Conservation (phyloP, 2,113 vertebrate genomes). For the Clarias macrocephalus region DNA sequence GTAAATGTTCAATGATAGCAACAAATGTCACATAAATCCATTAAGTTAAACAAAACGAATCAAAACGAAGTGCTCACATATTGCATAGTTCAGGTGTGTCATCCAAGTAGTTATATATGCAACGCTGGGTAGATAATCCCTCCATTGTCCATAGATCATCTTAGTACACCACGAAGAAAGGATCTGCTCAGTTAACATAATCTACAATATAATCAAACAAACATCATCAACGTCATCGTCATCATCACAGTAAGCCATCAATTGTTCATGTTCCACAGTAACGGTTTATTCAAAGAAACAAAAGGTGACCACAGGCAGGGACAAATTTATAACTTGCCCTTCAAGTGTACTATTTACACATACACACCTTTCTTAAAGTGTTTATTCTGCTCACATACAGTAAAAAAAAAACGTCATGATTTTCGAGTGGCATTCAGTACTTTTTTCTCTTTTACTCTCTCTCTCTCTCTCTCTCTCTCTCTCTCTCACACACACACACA, state of each 20-base stretch:
- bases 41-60: neutral
- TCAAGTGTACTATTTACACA: too few relatives aligned
- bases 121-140: fast-evolving
- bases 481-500: neutral
- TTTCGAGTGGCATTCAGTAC: too few relatives aligned
- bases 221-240: neutral
- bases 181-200: neutral
- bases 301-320: too few relatives aligned
- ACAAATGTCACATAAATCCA: neutral
- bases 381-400: too few relatives aligned
- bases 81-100: neutral
- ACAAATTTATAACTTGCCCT: too few relatives aligned
- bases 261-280: too few relatives aligned
- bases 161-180: neutral
- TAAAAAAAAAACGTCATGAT: too few relatives aligned
- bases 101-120: neutral
- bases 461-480: neutral
- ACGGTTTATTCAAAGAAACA: too few relatives aligned
- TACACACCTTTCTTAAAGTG: too few relatives aligned
- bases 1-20: neutral
- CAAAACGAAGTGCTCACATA: neutral
- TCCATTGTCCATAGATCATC: neutral
- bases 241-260: neutral
- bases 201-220: neutral
- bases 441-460: too few relatives aligned